Conservation (phyloP, 2,113 vertebrate species). For the Labeo rohita region DNA sequence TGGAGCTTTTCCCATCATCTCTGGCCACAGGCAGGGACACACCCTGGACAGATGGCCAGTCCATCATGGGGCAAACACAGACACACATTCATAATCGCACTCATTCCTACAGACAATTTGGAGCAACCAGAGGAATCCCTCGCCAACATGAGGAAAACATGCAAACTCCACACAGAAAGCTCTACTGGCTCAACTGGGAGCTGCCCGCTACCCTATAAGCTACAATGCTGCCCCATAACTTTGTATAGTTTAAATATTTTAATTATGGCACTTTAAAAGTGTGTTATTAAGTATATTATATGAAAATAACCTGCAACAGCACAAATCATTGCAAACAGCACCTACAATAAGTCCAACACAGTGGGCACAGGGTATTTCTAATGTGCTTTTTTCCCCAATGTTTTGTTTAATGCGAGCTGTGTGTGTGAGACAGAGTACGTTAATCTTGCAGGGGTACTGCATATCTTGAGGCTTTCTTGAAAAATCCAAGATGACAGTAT, state of each 20-base stretch:
- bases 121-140: neutral
- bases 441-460: neutral
- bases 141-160: neutral
- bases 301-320: neutral
- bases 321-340: neutral
- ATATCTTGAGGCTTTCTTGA: constrained; percentile 12
- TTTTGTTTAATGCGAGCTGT: neutral
- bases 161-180: neutral
- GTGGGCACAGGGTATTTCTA: neutral
- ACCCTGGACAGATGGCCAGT: neutral
- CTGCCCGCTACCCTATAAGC: neutral
- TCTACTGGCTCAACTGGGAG: too few relatives aligned
- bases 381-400: neutral
- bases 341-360: neutral
- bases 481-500: constrained; percentile 11
- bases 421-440: neutral
- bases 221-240: neutral
- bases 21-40: neutral
- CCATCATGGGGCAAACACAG: neutral
- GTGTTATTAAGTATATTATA: neutral
- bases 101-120: neutral
- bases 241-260: neutral
- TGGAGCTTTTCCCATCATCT: neutral
- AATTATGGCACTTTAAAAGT: too few relatives aligned
- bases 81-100: neutral